A percentile compares a stretch with the other conserved stretches of the same genome.
These are phyloP conservation scores for Ciconia boyciana DNA, from an alignment of 2,113 vertebrate genomes.

Conservation along the genomic window DNA sequence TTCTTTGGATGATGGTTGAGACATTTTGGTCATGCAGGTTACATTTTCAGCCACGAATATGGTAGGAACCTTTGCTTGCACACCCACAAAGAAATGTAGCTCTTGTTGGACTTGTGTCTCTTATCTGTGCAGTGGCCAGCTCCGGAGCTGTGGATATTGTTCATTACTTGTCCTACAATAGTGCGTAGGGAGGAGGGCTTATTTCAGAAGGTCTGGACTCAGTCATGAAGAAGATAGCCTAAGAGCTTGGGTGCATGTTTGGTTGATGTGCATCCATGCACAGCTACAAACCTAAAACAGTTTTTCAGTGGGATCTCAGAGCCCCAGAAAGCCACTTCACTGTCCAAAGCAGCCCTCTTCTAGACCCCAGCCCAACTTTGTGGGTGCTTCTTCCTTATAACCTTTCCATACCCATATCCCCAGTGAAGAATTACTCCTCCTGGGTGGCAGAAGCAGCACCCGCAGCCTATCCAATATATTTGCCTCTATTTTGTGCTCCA, in stretches of 20 bases:
- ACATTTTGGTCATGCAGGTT: neutral
- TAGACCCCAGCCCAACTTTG: neutral
- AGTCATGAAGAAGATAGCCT: neutral
- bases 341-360: neutral
- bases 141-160: neutral
- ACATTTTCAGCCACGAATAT: neutral
- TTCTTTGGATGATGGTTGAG: neutral
- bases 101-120: neutral
- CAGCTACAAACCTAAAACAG: neutral
- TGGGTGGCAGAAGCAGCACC: neutral
- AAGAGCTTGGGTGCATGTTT: neutral
- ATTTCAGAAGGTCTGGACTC: neutral
- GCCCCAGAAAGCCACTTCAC: neutral
- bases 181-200: fast-evolving
- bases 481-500: neutral
- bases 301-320: neutral
- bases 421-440: neutral
- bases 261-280: neutral
- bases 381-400: neutral
- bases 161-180: neutral
- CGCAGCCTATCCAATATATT: neutral
- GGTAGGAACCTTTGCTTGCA: neutral
- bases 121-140: neutral
- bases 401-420: neutral
- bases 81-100: no score